Percentiles rank a stretch among this genome's conserved stretches.
These are phyloP conservation scores for Frankliniella intonsa DNA, from an alignment of 2,888 invertebrate genomes.

Conservation along the genomic window DNA sequence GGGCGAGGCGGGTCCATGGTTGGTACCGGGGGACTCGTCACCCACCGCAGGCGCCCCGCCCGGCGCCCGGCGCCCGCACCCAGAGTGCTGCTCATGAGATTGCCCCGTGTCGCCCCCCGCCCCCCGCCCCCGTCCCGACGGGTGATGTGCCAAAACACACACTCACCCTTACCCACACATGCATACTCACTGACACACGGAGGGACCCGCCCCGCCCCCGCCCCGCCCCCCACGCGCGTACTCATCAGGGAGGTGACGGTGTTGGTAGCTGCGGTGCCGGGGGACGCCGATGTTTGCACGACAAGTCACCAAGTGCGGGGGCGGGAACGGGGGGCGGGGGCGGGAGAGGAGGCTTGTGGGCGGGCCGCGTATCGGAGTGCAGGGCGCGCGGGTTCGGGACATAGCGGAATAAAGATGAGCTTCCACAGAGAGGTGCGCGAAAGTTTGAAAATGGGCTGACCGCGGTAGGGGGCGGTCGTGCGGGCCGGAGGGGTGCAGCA, in stretches of 20 bases:
- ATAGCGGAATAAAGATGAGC: background rate
- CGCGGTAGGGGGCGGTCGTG: too few species aligned
- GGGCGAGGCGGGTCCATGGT: background rate
- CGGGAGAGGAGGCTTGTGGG: background rate
- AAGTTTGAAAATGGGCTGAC: too few species aligned
- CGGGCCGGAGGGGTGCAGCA: too few species aligned
- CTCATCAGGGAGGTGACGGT: background rate
- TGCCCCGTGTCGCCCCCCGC: background rate
- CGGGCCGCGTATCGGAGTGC: background rate
- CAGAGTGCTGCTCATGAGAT: background rate
- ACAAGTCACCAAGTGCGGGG: background rate
- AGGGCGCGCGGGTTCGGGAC: background rate
- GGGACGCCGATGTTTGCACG: background rate
- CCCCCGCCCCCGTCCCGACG: background rate
- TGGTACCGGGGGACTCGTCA: background rate
- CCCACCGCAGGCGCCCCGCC: background rate
- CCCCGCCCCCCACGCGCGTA: background rate
- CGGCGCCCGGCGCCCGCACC: background rate
- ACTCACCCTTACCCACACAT: too few species aligned
- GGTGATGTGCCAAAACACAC: background rate
- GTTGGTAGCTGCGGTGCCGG: background rate
- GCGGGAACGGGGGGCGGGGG: background rate
- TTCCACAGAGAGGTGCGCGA: too few species aligned
- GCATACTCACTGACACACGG: too few species aligned
- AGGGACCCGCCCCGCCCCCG: background rate